Conservation (phyloP, 1,140 invertebrate species). For the Tenebrio molitor region DNA sequence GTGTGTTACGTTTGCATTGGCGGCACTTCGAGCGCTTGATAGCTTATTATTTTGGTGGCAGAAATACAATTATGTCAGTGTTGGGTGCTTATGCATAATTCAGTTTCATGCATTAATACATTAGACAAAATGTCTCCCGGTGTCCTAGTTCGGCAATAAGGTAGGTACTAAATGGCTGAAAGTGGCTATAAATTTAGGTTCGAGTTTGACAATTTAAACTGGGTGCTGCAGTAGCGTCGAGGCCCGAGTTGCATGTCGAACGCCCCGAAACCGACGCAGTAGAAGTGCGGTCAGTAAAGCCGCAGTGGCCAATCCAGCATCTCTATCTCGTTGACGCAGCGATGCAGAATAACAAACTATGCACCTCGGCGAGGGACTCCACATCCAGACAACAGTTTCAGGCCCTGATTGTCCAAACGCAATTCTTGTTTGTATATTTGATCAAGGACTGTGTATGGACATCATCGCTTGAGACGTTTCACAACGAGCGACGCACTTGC, state of each 20-base stretch:
- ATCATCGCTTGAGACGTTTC: conserved; percentile 64
- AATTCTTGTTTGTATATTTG: conserved; percentile 64
- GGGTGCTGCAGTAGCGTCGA: conserved; percentile 6
- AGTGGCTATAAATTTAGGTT: conserved; percentile 31
- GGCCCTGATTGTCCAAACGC: conserved; percentile 68
- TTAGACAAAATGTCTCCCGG: conserved; percentile 10
- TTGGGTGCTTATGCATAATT: conserved; percentile 12
- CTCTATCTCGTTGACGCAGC: conserved; percentile 28
- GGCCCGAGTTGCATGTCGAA: conserved; percentile 29
- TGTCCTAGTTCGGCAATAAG: conserved; percentile 9
- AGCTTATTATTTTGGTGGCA: too few relatives aligned
- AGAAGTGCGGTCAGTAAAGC: conserved; percentile 28
- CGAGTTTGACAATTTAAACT: conserved; percentile 34
- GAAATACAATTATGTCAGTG: too few relatives aligned
- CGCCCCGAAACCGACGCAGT: conserved; percentile 20
- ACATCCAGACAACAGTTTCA: conserved; percentile 56
- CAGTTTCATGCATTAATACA: too few relatives aligned
- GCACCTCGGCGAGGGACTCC: background rate
- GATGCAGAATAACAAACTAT: conserved; percentile 34
- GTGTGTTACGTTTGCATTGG: too few relatives aligned
- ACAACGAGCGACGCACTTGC: conserved; percentile 24
- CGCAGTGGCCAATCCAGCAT: conserved; percentile 25
- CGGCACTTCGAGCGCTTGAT: too few relatives aligned
- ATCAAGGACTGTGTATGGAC: conserved; percentile 66
- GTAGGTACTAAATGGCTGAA: conserved; percentile 22